Base-by-base conservation (phyloP, 2,113 vertebrate genomes). In the Clinocottus analis region DNA sequence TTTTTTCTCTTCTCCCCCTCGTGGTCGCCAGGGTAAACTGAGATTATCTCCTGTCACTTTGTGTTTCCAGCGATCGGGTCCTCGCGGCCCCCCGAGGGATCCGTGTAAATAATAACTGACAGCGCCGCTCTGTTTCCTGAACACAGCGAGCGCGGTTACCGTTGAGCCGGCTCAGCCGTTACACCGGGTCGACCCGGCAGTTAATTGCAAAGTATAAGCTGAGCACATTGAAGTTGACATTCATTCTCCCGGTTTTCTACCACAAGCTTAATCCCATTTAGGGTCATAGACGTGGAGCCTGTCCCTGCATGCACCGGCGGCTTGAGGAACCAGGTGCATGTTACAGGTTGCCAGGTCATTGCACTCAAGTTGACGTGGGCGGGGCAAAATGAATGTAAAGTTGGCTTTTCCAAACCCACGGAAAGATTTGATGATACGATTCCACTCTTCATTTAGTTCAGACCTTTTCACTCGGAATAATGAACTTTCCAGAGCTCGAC, bases 21-120 rank as follows among this genome's bases (percentile, higher is more conserved):
- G n/a, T n/a, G 29, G 60, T 45, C 19, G 8, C 16, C 2, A 12
- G 75, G 41, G 68, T 71, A 74, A 83, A 83, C 51, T 43, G 73
- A 81, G 77, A 87, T 90, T 73, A 87, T 73, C 45, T 80, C 33
- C 37, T 83, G 82, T 85, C 79, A 77, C 80, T 51, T 78, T 85
- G 62, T 78, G 45, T 85, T 79, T 73, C 78, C 75, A 41, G 25
- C 60, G 31, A 74, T 61, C 3, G 64, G 35, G 51, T 80, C 53
- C 25, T 69, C 35, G 62, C 78, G 11, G 61, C 33, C 56, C 79
- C 79, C 75, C 1, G 19, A 23, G 63, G 76, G 76, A 2, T 31
- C 65, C 10, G 0, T 47, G 75, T 82, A 77, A 85, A 77, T 73
- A 84, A 78, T 29, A 77, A 60, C 49, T 61, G 37, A 65, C 73